Evolutionary conservation across 1,140 invertebrate species (phyloP), one percentile per base, ranked within the genome.

Genomic region (Drosophila virilis): DNA sequence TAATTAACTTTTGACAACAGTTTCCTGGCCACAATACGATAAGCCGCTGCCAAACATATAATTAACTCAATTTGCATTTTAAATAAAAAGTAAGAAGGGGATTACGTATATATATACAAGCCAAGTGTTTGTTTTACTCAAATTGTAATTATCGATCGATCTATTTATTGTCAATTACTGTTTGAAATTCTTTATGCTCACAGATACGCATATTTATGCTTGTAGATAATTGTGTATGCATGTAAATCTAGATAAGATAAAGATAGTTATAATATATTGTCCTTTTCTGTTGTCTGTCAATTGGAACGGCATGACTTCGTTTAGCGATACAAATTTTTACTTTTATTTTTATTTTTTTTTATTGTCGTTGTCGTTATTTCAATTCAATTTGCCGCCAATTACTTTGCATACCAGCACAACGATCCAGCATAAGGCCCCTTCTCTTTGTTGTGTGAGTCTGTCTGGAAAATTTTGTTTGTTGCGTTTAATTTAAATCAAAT

Each of bases 361-460:
- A n/a, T 55, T 65, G 68, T 77, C 57, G 54, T 66, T 4, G 22
- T 28, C 22, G 22, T 72, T 59, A 66, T 72, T 83, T 73, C 80
- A 89, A 89, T 89, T 89, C 71, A 89, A 89, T 89, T 89, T 89
- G 77, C 71, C 77, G 80, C 84, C 84, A 89, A 89, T 89, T 89
- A 84, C 74, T 89, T 89, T 89, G 84, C 84, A 89, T 89, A 75
- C 60, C 51, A 65, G 52, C 46, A 55, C 22, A 65, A 43, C 66
- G 59, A 69, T 59, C 57, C 55, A 55, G 9, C 51, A 33, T 15
- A 67, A 52, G 22, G 12, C n/a, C 13, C 15, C 32, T 35, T 32
- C 33, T 13, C 38, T 69, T 74, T 77, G 71, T 28, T 68, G 59
- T 62, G 57, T 58, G 22, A 15, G 45, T 60, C 28, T 17, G 43